A percentile compares a stretch with the other conserved stretches of the same genome.
Evolutionary conservation across 2,888 invertebrate genomes (phyloP).

Genomic region (Julus scandinavius): DNA sequence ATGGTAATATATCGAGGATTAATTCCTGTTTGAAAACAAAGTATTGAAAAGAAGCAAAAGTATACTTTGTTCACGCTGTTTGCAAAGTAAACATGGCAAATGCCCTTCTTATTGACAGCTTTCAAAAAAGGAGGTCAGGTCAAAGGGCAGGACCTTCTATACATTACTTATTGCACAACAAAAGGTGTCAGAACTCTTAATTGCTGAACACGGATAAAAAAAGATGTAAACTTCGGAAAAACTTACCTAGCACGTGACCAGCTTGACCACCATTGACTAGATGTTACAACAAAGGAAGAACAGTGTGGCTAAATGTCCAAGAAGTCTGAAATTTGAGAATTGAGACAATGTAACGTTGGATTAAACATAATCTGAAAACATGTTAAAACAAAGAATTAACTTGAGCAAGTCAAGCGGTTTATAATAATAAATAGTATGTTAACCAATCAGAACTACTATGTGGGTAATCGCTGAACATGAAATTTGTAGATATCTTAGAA

Average conservation of each 20-base stretch:
- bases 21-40: background rate
- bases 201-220: background rate
- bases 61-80: background rate
- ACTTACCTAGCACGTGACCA: background rate
- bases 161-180: background rate
- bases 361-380: too few relatives aligned
- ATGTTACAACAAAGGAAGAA: background rate
- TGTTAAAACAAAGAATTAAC: too few relatives aligned
- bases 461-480: too few relatives aligned
- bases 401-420: too few relatives aligned
- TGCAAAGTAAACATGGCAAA: background rate
- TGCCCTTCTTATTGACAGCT: background rate
- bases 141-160: conserved; percentile 5
- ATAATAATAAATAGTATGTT: too few relatives aligned
- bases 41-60: background rate
- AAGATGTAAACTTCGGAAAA: background rate
- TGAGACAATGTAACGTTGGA: background rate
- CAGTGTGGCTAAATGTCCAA: background rate
- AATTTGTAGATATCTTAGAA: background rate
- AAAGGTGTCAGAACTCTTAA: background rate
- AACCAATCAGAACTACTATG: too few relatives aligned
- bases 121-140: background rate
- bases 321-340: background rate
- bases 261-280: background rate
- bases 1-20: background rate